Base-by-base conservation (phyloP, 2,113 vertebrate genomes). In the Rattus rattus region DNA sequence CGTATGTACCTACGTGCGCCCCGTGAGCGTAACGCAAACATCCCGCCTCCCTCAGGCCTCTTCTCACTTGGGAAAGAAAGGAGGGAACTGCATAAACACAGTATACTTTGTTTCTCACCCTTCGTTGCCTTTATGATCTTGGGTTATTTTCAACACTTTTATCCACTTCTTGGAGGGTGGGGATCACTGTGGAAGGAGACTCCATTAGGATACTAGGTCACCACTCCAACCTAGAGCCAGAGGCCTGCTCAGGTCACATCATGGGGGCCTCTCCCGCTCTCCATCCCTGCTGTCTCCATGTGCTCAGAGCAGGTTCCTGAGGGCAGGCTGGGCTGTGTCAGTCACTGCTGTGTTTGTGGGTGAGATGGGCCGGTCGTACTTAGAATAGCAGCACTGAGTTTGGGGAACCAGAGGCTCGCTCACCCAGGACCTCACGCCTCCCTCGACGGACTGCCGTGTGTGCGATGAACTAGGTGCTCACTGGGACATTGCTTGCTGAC, bases 71-170 rank as follows among this genome's bases (percentile, higher is more conserved):
- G 73, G 86, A 94, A 52, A 80, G 36, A 22, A 1, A 63, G 3
- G 36, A 83, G 3, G 39, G 91, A 88, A 39, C 52, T 94, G 95
- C 96, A 70, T 90, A 90, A 92, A 87, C 86, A 90, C 16, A 54
- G 36, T 39, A 1, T 69, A 30, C 86, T 93, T 93, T 81, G 67
- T 93, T 95, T 94, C 69, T 56, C 1, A 43, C 43, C 43, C 43
- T 3, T 43, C 3, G 43, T 43, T 43, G 43, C 2, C 43, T 43
- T 43, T 43, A 43, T 43, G 43, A 43, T 43, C 43, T 43, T 43
- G 43, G 43, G 43, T 43, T 43, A 43, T 47, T 63, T 83, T 76
- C 75, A 49, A 65, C n/a, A n/a, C 56, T 79, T 73, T 30, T 43
- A 85, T 92, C 22, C n/a, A 10, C 56, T 90, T 91, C 85, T 14